phyloP scores from a whole-genome alignment of 1,140 invertebrate genomes.

The Pseudomyrmex flavicornis region DNA sequence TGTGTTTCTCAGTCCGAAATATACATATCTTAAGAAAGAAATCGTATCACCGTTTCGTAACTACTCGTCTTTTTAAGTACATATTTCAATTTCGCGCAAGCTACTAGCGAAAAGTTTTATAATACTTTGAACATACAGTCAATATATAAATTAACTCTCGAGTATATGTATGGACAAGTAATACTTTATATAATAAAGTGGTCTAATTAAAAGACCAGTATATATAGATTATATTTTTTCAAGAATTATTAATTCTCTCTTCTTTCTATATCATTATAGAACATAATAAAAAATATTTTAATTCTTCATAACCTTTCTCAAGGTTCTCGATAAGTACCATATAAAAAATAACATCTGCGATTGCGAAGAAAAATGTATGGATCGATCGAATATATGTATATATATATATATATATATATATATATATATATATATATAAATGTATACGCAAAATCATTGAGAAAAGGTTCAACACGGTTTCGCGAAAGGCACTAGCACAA shows the following conservation, averaged over 20 bases:
- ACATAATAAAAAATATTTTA: background rate
- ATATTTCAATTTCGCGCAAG: conserved; percentile 53
- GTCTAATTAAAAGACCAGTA: background rate
- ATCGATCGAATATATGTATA: conserved; percentile 31
- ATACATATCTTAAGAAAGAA: conserved; percentile 43
- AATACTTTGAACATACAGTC: conserved; percentile 62
- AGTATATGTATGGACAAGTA: conserved; percentile 27
- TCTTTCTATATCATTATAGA: background rate
- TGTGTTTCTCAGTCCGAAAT: background rate
- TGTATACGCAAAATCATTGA: conserved; percentile 54
- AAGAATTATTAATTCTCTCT: background rate
- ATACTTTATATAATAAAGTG: conserved; percentile 24
- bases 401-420: too few species aligned
- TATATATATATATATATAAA: too few species aligned
- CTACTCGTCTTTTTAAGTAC: conserved; percentile 61
- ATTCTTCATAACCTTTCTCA: background rate
- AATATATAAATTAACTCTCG: conserved; percentile 48
- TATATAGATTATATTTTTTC: background rate
- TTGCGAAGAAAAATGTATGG: conserved; percentile 41
- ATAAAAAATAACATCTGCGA: background rate
- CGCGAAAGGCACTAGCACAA: conserved; percentile 46
- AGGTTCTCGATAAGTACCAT: background rate
- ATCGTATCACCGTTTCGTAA: conserved; percentile 1
- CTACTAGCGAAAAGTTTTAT: conserved; percentile 53
- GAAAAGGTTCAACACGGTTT: conserved; percentile 34